These are phyloP conservation scores for Bubo bubo DNA, from an alignment of 2,113 vertebrate species.

Conservation along the genomic window DNA sequence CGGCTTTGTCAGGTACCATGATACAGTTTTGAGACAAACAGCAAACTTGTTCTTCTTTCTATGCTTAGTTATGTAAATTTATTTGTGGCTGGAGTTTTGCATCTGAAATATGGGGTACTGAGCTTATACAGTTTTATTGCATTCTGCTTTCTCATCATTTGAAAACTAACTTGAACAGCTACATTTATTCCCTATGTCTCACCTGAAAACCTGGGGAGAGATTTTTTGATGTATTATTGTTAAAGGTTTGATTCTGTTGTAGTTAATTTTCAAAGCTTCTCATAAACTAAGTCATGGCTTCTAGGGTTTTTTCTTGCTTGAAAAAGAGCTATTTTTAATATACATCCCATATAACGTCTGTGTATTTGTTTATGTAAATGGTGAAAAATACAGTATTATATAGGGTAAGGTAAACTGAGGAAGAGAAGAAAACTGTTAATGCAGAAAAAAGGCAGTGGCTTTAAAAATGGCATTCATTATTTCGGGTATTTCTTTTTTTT, in stretches of 20 bases:
- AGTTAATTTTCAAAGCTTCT: neutral
- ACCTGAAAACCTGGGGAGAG: neutral
- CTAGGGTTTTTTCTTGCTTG: neutral
- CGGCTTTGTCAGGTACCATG: neutral
- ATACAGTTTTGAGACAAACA: neutral
- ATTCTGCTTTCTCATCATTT: neutral
- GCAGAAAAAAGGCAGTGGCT: neutral
- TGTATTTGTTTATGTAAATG: neutral
- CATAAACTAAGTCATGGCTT: neutral
- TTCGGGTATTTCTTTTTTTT: neutral
- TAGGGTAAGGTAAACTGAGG: neutral
- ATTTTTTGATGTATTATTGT: neutral
- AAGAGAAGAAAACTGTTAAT: neutral
- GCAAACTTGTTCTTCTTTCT: neutral
- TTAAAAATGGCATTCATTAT: neutral
- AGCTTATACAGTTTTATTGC: neutral
- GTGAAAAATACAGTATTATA: neutral
- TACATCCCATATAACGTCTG: neutral
- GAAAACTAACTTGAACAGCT: neutral
- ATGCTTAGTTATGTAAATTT: neutral
- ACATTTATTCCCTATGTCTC: neutral
- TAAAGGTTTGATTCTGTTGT: neutral
- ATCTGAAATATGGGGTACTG: neutral
- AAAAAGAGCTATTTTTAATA: neutral
- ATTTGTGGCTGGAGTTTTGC: neutral